Conservation (phyloP, 2,888 invertebrate species). For the Suillia variegata region DNA sequence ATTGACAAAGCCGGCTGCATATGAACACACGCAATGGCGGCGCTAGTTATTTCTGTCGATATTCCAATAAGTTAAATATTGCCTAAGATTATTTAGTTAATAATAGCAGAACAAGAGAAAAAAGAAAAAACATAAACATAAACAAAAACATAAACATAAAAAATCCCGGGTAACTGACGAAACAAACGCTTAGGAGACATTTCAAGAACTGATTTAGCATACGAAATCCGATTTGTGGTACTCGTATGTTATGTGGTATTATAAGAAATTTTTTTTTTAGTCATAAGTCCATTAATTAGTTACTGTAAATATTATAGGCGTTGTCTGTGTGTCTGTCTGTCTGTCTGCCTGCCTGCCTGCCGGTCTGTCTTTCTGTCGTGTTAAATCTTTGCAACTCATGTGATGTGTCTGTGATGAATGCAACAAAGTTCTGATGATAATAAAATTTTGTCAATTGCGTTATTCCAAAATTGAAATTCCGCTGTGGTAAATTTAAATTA, state of each 20-base stretch:
- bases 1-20: conserved; percentile 45
- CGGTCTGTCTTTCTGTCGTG: no score
- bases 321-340: no score
- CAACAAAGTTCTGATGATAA: conserved; percentile 20
- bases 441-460: neutral
- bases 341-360: no score
- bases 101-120: no score
- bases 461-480: no score
- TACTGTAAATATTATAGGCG: neutral
- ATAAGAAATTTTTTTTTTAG: neutral
- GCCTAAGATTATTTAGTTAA: no score
- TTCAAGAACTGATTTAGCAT: conserved; percentile 1
- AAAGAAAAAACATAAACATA: no score
- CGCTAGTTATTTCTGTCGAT: no score
- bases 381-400: conserved; percentile 11
- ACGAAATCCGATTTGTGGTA: conserved; percentile 3
- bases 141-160: no score
- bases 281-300: neutral
- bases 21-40: neutral
- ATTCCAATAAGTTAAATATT: no score
- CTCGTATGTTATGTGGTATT: neutral
- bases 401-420: conserved; percentile 31
- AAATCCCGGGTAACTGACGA: neutral
- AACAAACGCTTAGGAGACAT: neutral
- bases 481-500: no score